phyloP scores from a whole-genome alignment of 2,113 vertebrate species.

The Archilochus colubris region DNA sequence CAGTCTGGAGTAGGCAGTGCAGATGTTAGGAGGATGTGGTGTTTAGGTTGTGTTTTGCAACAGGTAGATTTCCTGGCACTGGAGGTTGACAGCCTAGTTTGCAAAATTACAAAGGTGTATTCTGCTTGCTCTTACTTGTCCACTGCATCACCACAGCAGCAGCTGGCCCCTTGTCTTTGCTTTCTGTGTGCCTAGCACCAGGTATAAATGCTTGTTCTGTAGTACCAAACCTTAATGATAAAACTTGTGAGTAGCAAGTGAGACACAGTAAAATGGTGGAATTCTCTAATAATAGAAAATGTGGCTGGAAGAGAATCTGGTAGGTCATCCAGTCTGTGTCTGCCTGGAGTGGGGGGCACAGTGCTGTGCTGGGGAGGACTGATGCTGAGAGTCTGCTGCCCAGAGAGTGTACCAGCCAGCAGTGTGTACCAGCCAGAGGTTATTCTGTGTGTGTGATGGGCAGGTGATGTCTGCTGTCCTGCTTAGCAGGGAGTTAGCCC shows the following conservation, averaged over 20 bases:
- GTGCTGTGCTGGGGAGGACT: background rate
- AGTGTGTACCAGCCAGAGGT: background rate
- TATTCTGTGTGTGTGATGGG: background rate
- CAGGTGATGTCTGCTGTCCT: background rate
- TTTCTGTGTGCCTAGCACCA: background rate
- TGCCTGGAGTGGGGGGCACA: rapidly evolving
- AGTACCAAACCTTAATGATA: background rate
- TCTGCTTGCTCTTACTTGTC: background rate
- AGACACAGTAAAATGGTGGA: background rate
- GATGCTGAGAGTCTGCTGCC: background rate
- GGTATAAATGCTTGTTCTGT: background rate
- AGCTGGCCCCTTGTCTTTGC: background rate
- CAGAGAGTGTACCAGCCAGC: background rate
- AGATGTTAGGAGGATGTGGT: background rate
- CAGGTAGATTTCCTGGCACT: slow-evolving; percentile 46
- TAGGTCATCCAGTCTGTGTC: background rate
- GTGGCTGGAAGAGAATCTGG: background rate
- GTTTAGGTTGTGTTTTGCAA: slow-evolving; percentile 38
- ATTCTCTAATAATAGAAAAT: background rate
- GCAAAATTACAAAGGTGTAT: background rate
- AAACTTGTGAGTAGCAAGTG: background rate
- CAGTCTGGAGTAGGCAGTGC: background rate
- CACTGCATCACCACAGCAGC: background rate
- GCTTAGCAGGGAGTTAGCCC: background rate
- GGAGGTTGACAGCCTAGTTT: slow-evolving; percentile 3